A percentile compares a stretch with the other conserved stretches of the same genome.
Conservation (phyloP, 2,888 invertebrate species). For the Anticlea derivata region DNA sequence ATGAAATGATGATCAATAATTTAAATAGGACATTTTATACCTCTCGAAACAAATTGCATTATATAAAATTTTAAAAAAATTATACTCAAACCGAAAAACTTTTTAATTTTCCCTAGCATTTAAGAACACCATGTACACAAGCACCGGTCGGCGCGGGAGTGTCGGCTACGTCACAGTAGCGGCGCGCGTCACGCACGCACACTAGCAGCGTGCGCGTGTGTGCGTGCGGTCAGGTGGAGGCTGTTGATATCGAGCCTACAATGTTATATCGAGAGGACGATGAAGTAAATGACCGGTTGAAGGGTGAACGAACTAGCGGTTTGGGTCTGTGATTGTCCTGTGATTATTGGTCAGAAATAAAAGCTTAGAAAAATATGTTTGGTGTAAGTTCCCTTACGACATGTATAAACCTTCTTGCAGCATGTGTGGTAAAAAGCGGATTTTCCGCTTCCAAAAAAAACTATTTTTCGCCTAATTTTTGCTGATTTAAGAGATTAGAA, state of each 20-base stretch:
- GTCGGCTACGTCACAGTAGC: slow-evolving; percentile 56
- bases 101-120: too few relatives aligned
- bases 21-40: too few relatives aligned
- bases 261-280: slow-evolving; percentile 29
- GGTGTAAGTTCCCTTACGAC: too few relatives aligned
- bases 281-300: slow-evolving; percentile 33
- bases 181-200: slow-evolving; percentile 46
- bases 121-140: slow-evolving; percentile 7
- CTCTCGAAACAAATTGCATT: too few relatives aligned
- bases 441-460: too few relatives aligned
- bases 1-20: too few relatives aligned
- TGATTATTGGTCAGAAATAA: not conserved
- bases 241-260: slow-evolving; percentile 15
- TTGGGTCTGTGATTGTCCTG: slow-evolving; percentile 2
- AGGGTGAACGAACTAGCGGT: slow-evolving; percentile 31
- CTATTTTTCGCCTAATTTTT: too few relatives aligned
- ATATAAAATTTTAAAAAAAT: too few relatives aligned
- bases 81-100: too few relatives aligned
- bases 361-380: not conserved
- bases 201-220: slow-evolving; percentile 5
- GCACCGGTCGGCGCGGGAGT: slow-evolving; percentile 44
- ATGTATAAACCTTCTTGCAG: too few relatives aligned
- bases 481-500: too few relatives aligned
- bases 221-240: slow-evolving; percentile 17
- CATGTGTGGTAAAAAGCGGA: too few relatives aligned